Percentiles rank a stretch among this genome's conserved stretches.
phyloP scores from a whole-genome alignment of 2,113 vertebrate species.

The Zosterops lateralis region DNA sequence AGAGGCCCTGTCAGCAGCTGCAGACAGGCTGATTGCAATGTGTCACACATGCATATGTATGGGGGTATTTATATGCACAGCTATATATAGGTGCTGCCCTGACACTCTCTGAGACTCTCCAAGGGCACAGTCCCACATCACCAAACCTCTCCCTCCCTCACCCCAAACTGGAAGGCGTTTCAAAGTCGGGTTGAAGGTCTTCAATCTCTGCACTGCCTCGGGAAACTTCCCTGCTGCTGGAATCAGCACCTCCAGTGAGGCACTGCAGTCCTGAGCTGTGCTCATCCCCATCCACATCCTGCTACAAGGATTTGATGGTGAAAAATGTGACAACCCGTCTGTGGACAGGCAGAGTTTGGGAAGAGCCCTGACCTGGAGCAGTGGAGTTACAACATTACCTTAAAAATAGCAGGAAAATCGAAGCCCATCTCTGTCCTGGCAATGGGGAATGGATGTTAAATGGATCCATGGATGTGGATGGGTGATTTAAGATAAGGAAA shows the following conservation, averaged over 20 bases:
- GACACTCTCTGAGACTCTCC: background rate
- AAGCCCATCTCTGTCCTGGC: background rate
- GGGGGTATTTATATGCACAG: background rate
- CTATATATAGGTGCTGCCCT: background rate
- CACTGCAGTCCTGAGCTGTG: background rate
- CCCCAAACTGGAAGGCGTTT: background rate
- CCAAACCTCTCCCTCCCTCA: background rate
- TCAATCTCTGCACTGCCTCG: background rate
- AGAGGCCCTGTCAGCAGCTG: background rate
- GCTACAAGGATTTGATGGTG: background rate
- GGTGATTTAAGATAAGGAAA: background rate
- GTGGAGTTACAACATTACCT: background rate
- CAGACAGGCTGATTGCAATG: background rate
- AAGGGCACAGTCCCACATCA: background rate
- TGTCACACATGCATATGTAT: background rate
- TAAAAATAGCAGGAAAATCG: rapidly evolving
- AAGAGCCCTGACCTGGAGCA: background rate
- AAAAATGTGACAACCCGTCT: background rate
- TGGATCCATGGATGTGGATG: background rate
- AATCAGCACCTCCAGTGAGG: background rate
- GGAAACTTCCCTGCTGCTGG: background rate
- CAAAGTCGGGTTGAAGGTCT: background rate
- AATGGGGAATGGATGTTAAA: background rate
- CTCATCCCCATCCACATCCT: rapidly evolving
- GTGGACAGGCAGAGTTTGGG: background rate